phyloP scores from a whole-genome alignment of 2,797 vertebrate genomes.

The Pogonophryne albipinna region DNA sequence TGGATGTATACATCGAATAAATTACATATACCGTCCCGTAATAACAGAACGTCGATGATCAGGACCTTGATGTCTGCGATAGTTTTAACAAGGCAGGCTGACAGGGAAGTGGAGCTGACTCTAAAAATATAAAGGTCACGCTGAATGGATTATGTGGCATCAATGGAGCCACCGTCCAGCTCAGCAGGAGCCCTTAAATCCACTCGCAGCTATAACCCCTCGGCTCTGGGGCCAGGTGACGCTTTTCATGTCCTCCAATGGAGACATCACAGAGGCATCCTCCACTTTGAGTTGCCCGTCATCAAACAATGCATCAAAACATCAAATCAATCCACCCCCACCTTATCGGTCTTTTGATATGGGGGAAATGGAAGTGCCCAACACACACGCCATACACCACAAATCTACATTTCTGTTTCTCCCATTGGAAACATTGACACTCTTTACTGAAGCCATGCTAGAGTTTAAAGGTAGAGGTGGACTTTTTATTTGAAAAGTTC shows the following conservation, averaged over 20 bases:
- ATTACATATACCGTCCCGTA: slow-evolving; percentile 59
- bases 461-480: slow-evolving; percentile 6
- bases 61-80: slow-evolving; percentile 42
- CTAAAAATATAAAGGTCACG: slow-evolving; percentile 77
- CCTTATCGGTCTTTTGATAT: slow-evolving; percentile 88
- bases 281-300: slow-evolving; percentile 95
- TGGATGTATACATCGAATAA: slow-evolving; percentile 67
- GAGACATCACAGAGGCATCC: slow-evolving; percentile 92
- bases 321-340: slow-evolving; percentile 92
- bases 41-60: slow-evolving; percentile 39
- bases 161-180: slow-evolving; percentile 73
- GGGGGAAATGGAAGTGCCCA: slow-evolving; percentile 73
- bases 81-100: slow-evolving; percentile 57
- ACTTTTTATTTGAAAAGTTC: slow-evolving; percentile 3
- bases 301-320: slow-evolving; percentile 98
- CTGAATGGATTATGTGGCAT: slow-evolving; percentile 78
- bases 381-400: slow-evolving; percentile 14
- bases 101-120: slow-evolving; percentile 59
- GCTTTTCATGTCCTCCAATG: slow-evolving; percentile 92
- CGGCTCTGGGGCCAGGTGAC: slow-evolving; percentile 85
- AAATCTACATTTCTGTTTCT: slow-evolving; percentile 25
- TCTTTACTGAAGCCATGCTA: neutral
- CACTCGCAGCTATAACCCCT: slow-evolving; percentile 71
- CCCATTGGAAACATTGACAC: neutral
- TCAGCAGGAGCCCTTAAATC: slow-evolving; percentile 75